Evolutionary conservation across 2,888 invertebrate genomes (phyloP), one percentile per base, ranked within the genome.

Genomic region (Chymomyza procnemis): DNA sequence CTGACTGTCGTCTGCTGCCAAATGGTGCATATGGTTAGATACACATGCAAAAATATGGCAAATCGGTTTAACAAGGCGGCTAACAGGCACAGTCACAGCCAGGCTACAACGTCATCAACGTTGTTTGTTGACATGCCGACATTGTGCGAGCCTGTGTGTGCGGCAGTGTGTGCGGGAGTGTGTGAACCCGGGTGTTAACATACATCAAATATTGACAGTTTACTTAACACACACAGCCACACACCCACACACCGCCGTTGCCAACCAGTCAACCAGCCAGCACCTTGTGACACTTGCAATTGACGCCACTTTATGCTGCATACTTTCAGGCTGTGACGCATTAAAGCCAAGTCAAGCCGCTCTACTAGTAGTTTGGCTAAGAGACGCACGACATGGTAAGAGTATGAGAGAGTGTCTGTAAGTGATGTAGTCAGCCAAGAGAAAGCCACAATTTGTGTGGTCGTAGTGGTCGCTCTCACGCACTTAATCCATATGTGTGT

Each of bases 121-220:
- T 54, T 18, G 52, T 72, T 79, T 80, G 83, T 81, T 83, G 88
- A 84, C 88, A 86, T 63, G 71, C 63, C 61, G 41, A 59, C 61
- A 55, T 46, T 65, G 52, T 52, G 30, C 61, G 61, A 46, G 65
- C 59, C 63, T 64, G 41, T 41, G 59, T 64, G 46, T 67, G 59
- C 64, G 47, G 50, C 64, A 67, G 66, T 74, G 67, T 70, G 77
- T 55, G 21, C 47, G 46, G 3, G 22, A 30, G 30, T 56, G 26
- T 21, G 30, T 34, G 63, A 48, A 14, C 18, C 69, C 78, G 79
- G 85, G 83, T 88, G 83, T 83, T 88, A 83, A 83, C 88, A 83
- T 75, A 83, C 85, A 88, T 86, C 83, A 83, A 83, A 83, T 83
- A 83, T 88, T 83, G 83, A 83, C 83, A 88, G 88, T 83, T 83